phyloP scores from a whole-genome alignment of 2,888 invertebrate genomes.

The Marronus borbonicus region DNA sequence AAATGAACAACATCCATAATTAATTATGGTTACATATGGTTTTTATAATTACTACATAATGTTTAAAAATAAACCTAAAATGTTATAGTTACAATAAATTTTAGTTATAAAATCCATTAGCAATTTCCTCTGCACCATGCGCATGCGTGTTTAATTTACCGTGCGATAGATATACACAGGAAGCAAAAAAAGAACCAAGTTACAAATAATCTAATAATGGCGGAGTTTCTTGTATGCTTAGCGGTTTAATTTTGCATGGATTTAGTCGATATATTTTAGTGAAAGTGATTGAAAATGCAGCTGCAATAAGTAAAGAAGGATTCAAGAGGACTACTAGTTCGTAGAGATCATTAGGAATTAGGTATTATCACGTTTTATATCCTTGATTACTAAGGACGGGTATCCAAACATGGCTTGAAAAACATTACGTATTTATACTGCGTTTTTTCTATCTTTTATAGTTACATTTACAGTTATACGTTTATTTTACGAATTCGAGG shows the following conservation, averaged over 20 bases:
- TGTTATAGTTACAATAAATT: too few species aligned
- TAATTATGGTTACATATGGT: too few species aligned
- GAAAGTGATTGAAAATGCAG: constrained; percentile 35
- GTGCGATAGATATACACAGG: constrained; percentile 23
- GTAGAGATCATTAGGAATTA: not conserved
- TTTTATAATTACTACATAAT: too few species aligned
- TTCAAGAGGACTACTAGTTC: not conserved
- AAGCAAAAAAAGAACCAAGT: constrained; percentile 18
- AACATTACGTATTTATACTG: constrained; percentile 1
- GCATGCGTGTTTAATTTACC: constrained; percentile 15
- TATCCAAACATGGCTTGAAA: not conserved
- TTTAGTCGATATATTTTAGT: constrained; percentile 18
- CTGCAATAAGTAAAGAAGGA: not conserved
- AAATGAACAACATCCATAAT: too few species aligned
- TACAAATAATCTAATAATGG: constrained; percentile 41
- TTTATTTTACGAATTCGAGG: too few species aligned
- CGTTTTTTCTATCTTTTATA: too few species aligned
- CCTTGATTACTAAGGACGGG: not conserved
- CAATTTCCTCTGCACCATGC: not conserved
- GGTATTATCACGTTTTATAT: constrained; percentile 19
- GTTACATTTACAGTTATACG: too few species aligned
- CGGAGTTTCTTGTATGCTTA: not conserved
- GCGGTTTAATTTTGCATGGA: not conserved
- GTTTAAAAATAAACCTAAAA: too few species aligned
- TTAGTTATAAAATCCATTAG: too few species aligned